Base-by-base conservation (phyloP, 2,888 invertebrate species). In the Oeneis ivallda region DNA sequence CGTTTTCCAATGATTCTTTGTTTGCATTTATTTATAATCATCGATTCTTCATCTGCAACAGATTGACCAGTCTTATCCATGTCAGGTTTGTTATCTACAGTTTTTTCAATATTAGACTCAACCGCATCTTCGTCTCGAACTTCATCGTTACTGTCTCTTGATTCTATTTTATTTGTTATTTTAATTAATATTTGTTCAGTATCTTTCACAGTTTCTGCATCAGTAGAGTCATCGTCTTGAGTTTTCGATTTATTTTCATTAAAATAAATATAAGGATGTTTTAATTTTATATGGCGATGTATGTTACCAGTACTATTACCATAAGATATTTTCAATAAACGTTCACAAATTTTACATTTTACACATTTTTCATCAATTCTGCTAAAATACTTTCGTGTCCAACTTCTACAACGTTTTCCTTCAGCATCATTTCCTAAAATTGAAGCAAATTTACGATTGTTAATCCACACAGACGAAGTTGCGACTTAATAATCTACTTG, bases 271-370 rank as follows among this genome's bases (percentile, higher is more conserved):
- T 39, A 49, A 0, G 60, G 60, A 60, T 49, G 60, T 60, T 39
- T 60, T 8, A 50, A 13, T 60, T 11, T 60, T 19, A 60, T 37
- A 39, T 60, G 60, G 49, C 60, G 60, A n/a, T 50, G 11, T 50
- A 58, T 58, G 9, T 57, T 57, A 32, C 49, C 49, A 13, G 13
- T 50, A 19, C 8, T 19, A 45, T 26, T 39, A 39, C 58, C 32
- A 8, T 1, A 13, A 1, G 32, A 47, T 34, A 5, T 47, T 34
- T n/a, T 58, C 13, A 58, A 58, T 43, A 45, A 32, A 10, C 43
- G 45, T 15, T 58, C 15, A 47, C 58, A 58, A 32, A 58, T 47
- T 47, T 32, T 58, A 34, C 58, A 58, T 47, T 58, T 34, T 15
- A 45, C 32, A 10, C 10, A 17, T 45, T 11, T 34, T 34, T 58